Evolutionary conservation across 92 coral and sea anemone species (phyloP).

Genomic region (Plumapathes pennacea): DNA sequence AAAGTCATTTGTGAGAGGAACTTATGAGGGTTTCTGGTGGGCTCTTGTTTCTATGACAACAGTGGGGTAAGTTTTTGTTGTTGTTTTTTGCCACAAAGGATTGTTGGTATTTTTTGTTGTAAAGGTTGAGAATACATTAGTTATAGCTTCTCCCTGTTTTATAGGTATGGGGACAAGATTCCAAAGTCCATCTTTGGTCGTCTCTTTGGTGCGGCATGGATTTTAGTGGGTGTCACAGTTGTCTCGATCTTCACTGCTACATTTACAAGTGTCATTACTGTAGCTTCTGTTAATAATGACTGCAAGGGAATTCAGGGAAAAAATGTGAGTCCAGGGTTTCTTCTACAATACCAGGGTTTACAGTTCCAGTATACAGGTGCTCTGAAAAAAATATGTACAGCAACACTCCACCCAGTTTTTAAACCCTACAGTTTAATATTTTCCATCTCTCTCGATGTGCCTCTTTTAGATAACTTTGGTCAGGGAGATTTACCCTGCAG

Average conservation of each 20-base stretch:
- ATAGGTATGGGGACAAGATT: slow-evolving; percentile 75
- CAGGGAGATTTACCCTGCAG: neutral
- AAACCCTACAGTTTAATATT: neutral
- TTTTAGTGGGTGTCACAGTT: slow-evolving; percentile 60
- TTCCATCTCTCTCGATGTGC: neutral
- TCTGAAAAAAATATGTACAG: no score
- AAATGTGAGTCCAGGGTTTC: slow-evolving; percentile 55
- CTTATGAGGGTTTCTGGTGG: slow-evolving; percentile 85
- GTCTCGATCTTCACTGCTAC: slow-evolving; percentile 72
- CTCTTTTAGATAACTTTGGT: neutral
- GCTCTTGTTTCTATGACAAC: slow-evolving; percentile 82
- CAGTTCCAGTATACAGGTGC: no score
- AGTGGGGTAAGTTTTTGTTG: slow-evolving; percentile 55
- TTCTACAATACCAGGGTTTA: no score
- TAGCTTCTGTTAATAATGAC: slow-evolving; percentile 58
- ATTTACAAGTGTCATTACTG: slow-evolving; percentile 75
- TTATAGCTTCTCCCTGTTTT: neutral
- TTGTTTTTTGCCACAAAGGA: neutral
- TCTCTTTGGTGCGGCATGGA: slow-evolving; percentile 60
- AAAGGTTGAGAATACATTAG: neutral
- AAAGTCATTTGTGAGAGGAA: slow-evolving; percentile 50
- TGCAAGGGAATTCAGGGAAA: slow-evolving; percentile 64
- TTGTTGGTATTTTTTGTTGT: neutral
- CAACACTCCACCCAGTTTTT: no score
- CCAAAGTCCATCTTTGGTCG: slow-evolving; percentile 65